A percentile compares a stretch with the other conserved stretches of the same genome.
These are phyloP conservation scores for Tachysurus vachellii DNA, from an alignment of 2,113 vertebrate genomes.

Conservation along the genomic window DNA sequence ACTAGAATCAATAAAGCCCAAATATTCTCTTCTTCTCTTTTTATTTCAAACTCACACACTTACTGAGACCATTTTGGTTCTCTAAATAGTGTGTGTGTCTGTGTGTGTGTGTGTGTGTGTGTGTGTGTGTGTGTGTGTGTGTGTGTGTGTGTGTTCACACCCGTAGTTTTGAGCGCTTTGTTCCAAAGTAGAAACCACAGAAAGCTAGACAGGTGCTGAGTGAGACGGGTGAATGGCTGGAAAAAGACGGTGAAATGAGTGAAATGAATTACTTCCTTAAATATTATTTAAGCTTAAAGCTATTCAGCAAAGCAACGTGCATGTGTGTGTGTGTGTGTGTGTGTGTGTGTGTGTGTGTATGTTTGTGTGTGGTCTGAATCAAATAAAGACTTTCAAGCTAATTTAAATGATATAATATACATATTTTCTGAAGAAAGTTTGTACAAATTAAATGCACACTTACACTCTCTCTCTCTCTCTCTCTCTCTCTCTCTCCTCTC, in stretches of 20 bases:
- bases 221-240: not conserved
- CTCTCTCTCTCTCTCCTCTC: not conserved
- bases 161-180: conserved; percentile 19
- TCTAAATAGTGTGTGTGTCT: too few relatives aligned
- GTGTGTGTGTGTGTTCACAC: conserved; percentile 5
- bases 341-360: conserved; percentile 10
- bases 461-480: not conserved
- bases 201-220: conserved; percentile 24
- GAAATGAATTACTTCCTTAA: conserved; percentile 6
- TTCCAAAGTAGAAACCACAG: conserved; percentile 18
- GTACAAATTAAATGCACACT: not conserved
- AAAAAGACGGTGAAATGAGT: not conserved
- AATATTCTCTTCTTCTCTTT: too few relatives aligned
- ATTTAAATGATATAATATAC: not conserved
- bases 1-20: too few relatives aligned
- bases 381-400: not conserved
- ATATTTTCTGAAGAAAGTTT: conserved; percentile 52
- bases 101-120: not conserved
- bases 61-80: too few relatives aligned
- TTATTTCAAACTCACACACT: too few relatives aligned
- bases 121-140: conserved; percentile 1
- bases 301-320: not conserved
- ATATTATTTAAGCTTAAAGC: not conserved
- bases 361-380: too few relatives aligned
- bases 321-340: not conserved